Percentiles rank a stretch among this genome's conserved stretches.
These are phyloP conservation scores for Corvus moneduloides DNA, from an alignment of 2,113 vertebrate genomes.

Conservation along the genomic window DNA sequence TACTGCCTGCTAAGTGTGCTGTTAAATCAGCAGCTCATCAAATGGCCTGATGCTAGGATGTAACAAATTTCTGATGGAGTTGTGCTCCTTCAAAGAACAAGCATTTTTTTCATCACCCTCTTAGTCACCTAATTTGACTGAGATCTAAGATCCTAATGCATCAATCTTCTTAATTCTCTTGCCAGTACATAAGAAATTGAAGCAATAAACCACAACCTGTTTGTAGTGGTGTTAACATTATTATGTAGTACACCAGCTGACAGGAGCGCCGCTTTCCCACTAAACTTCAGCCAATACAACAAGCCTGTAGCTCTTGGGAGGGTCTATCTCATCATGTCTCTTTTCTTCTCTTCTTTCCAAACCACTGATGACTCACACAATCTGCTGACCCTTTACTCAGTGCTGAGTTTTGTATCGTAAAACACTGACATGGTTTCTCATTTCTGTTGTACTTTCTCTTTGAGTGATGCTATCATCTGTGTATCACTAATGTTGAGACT, in stretches of 20 bases:
- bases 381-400: slow-evolving; percentile 53
- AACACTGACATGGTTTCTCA: slow-evolving; percentile 18
- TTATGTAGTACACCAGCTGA: slow-evolving; percentile 70
- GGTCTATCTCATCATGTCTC: slow-evolving; percentile 53
- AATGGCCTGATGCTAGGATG: slow-evolving; percentile 56
- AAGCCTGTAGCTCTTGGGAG: slow-evolving; percentile 54
- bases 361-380: slow-evolving; percentile 27
- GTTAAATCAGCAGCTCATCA: slow-evolving; percentile 72
- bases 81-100: slow-evolving; percentile 67
- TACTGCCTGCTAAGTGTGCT: slow-evolving; percentile 63
- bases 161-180: slow-evolving; percentile 77
- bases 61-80: slow-evolving; percentile 70
- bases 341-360: slow-evolving; percentile 38
- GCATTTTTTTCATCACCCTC: slow-evolving; percentile 71
- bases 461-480: not conserved
- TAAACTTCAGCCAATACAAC: slow-evolving; percentile 69
- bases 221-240: slow-evolving; percentile 75
- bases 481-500: not conserved
- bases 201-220: slow-evolving; percentile 79
- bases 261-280: slow-evolving; percentile 65
- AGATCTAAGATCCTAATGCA: slow-evolving; percentile 74
- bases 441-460: not conserved
- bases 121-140: slow-evolving; percentile 78
- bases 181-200: slow-evolving; percentile 75
- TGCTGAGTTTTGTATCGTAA: slow-evolving; percentile 3